phyloP scores from a whole-genome alignment of 2,797 vertebrate genomes.

The Pithecia hirsuta region DNA sequence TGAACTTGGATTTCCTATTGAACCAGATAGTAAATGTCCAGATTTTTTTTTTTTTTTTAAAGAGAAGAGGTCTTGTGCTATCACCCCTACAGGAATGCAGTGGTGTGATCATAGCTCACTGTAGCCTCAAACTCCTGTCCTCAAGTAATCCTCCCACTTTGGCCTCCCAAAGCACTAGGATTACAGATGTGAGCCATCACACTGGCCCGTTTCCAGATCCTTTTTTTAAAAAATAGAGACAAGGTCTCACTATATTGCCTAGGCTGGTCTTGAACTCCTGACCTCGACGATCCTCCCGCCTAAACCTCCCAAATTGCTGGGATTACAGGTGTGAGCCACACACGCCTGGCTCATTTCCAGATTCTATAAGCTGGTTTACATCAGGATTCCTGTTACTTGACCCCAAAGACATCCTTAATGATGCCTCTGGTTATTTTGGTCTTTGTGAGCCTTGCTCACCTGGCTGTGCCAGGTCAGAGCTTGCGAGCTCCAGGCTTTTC shows the following conservation, averaged over 20 bases:
- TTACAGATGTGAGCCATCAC: background rate
- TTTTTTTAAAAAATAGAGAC: background rate
- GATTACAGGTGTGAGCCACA: background rate
- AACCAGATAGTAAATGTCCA: background rate
- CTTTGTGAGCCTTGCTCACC: background rate
- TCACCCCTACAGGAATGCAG: background rate
- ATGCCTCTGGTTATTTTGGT: accelerated
- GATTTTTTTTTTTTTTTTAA: background rate
- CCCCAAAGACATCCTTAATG: background rate
- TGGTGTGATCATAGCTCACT: background rate
- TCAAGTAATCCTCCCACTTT: background rate
- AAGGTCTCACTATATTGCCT: background rate
- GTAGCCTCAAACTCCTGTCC: background rate
- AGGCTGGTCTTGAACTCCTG: background rate
- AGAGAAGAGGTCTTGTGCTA: background rate
- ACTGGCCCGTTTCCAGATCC: background rate
- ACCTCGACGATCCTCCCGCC: background rate
- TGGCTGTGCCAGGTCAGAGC: background rate
- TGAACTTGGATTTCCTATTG: background rate
- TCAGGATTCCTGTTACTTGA: background rate
- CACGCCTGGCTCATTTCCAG: background rate
- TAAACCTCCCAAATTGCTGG: background rate
- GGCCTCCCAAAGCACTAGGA: background rate
- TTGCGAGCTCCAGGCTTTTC: background rate
- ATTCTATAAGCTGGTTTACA: background rate